These are phyloP conservation scores for Drosophila rhopaloa DNA, from an alignment of 1,140 invertebrate genomes.

Conservation along the genomic window DNA sequence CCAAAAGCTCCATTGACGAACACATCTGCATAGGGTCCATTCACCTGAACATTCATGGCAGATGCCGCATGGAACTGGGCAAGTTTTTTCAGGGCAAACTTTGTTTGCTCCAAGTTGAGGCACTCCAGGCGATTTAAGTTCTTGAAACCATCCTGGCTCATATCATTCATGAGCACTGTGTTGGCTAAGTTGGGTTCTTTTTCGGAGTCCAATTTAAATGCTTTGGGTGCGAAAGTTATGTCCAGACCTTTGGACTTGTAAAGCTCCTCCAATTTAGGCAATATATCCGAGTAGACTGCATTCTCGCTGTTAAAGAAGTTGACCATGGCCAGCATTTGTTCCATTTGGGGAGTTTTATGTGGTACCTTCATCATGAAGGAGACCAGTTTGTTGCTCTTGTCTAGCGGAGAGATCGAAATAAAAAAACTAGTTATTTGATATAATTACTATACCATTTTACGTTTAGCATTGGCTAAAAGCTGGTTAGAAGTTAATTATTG, in stretches of 20 bases:
- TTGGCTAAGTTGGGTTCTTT: conserved; percentile 48
- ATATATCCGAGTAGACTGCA: conserved; percentile 52
- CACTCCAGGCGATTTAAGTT: conserved; percentile 86
- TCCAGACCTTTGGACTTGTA: conserved; percentile 63
- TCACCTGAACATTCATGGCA: conserved; percentile 30
- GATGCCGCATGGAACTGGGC: conserved; percentile 86
- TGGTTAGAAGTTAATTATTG: neutral
- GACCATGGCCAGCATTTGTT: conserved; percentile 49
- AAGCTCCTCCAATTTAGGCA: conserved; percentile 62
- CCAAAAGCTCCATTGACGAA: conserved; percentile 49
- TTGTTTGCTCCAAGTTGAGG: conserved; percentile 85
- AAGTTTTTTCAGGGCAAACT: conserved; percentile 85
- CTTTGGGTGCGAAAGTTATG: conserved; percentile 55
- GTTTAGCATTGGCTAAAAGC: neutral
- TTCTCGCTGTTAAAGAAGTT: conserved; percentile 72
- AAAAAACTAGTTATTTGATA: neutral
- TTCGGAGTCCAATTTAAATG: conserved; percentile 42
- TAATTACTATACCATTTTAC: neutral
- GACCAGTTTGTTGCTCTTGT: conserved; percentile 48
- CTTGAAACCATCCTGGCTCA: conserved; percentile 85
- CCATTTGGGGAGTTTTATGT: conserved; percentile 59
- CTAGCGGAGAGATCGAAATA: conserved; percentile 12
- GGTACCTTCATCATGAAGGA: conserved; percentile 73
- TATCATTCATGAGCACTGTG: conserved; percentile 85
- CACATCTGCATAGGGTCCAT: conserved; percentile 50